Conservation (phyloP, 2,888 invertebrate genomes). For the Allygus modestus region DNA sequence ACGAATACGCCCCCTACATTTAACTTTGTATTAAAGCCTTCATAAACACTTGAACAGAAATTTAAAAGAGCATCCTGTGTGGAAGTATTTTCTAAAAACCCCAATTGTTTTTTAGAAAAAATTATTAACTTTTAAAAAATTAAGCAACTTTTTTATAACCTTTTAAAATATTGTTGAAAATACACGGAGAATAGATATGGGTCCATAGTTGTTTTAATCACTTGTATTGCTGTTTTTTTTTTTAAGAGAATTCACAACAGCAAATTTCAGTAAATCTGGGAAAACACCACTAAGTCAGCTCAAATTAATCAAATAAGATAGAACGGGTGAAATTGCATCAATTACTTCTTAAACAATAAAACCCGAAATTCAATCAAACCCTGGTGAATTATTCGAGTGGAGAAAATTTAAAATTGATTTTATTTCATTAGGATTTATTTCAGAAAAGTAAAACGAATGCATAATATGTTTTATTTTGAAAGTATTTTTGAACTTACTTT, state of each 20-base stretch:
- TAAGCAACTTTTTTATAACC: not conserved
- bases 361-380: not conserved
- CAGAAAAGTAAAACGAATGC: not conserved
- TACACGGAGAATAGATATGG: not conserved
- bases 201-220: not conserved
- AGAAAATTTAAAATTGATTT: too few relatives aligned
- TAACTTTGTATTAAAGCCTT: not conserved
- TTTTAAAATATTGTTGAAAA: conserved; percentile 29
- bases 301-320: not conserved
- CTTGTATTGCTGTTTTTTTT: not conserved
- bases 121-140: not conserved
- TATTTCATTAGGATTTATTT: not conserved
- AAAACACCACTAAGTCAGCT: not conserved
- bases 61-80: too few relatives aligned
- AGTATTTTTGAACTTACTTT: not conserved
- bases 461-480: not conserved
- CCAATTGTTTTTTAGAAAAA: not conserved
- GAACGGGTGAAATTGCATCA: not conserved
- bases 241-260: not conserved
- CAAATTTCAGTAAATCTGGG: not conserved
- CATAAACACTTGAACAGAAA: not conserved
- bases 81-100: not conserved
- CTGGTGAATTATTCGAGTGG: not conserved
- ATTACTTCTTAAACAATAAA: not conserved
- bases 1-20: not conserved